Evolutionary conservation across 2,797 vertebrate genomes (phyloP), one percentile per base, ranked within the genome.

Genomic region (Mallotus villosus): DNA sequence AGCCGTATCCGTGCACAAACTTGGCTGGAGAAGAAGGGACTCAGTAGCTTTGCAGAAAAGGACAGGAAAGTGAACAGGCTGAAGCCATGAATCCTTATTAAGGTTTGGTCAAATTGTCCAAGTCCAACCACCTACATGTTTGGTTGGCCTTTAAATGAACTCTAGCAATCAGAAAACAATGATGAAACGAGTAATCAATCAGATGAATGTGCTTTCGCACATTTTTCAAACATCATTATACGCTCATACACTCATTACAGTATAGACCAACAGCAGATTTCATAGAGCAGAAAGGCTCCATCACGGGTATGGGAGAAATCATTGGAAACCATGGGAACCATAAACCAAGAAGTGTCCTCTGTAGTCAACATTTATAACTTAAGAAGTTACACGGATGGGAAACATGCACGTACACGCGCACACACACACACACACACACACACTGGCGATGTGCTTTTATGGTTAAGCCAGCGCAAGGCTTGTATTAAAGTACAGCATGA

Each of bases 11-110:
- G 59, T 74, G 78, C 67, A 70, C 72, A 74, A 55, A 9, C 59
- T 62, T 73, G 71, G 53, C 71, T 78, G 60, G 21, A 14, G 55
- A 70, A 41, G 72, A 69, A 68, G 27, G 68, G 70, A 77, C 63
- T 74, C 59, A 78, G 68, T 70, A 78, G 69, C 79, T 63, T 75
- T 70, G n/a, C n/a, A 72, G n/a, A 82, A 68, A 55, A 55, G 51
- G 7, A 65, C 62, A 68, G 22, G 37, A 69, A 29, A 57, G 72
- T 55, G 21, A 64, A 66, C 1, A 6, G 27, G 68, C n/a, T 6
- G 71, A 68, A 68, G 8, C 51, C 19, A 62, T 22, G 17, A 8
- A 62, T 68, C 62, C 16, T n/a, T 16, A 27, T 58, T 59, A 21
- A 21, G 19, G n/a, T 11, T 65, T 75, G 41, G n/a, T 68, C 11